A percentile compares a stretch with the other conserved stretches of the same genome.
These are phyloP conservation scores for Parotocinclus haroldoi DNA, from an alignment of 2,797 vertebrate genomes.

Conservation along the genomic window DNA sequence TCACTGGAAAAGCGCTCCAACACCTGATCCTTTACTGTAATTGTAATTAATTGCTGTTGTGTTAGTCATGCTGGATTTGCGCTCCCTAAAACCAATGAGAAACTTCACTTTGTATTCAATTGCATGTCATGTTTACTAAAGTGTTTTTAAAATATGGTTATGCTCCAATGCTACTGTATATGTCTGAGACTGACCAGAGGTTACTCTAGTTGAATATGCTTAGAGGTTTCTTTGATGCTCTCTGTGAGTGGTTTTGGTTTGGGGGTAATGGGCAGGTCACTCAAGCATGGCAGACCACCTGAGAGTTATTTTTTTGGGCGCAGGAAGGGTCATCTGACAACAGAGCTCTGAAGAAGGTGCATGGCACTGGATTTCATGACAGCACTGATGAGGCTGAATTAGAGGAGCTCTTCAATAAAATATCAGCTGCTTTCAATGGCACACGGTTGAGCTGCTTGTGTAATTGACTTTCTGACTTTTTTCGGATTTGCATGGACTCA, in stretches of 20 bases:
- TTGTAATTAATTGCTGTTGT: conserved; percentile 56
- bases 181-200: conserved; percentile 46
- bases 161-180: conserved; percentile 47
- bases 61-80: conserved; percentile 57
- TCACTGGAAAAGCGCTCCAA: conserved; percentile 25
- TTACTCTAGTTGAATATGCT: conserved; percentile 53
- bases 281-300: conserved; percentile 78
- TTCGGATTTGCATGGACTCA: conserved; percentile 77
- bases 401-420: conserved; percentile 81
- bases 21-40: conserved; percentile 49
- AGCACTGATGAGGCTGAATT: conserved; percentile 68
- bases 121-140: conserved; percentile 12
- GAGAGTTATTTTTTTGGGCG: conserved; percentile 79
- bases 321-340: conserved; percentile 74
- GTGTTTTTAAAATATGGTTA: conserved; percentile 28
- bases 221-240: conserved; percentile 49
- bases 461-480: conserved; percentile 81
- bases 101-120: conserved; percentile 22
- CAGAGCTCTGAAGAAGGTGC: conserved; percentile 69
- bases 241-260: conserved; percentile 40
- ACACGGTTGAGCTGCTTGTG: conserved; percentile 78
- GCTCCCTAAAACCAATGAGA: conserved; percentile 37
- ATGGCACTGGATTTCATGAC: conserved; percentile 69
- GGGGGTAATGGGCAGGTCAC: conserved; percentile 70
- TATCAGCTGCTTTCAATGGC: conserved; percentile 79